Evolutionary conservation across 1,140 invertebrate genomes (phyloP), one percentile per base, ranked within the genome.

Genomic region (Zophobas atratus): DNA sequence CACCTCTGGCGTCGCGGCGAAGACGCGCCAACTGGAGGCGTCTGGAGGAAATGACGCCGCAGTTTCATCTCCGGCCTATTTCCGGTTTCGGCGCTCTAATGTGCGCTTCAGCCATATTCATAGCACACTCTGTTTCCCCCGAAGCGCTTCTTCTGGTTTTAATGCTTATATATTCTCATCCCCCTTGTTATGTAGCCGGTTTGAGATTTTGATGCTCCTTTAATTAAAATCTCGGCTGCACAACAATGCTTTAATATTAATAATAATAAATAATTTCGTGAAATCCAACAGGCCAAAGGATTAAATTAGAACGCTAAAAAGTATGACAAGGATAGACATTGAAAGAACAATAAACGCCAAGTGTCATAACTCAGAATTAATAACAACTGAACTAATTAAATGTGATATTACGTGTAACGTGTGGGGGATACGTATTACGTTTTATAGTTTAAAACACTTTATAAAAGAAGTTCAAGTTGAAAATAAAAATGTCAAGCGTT

Each of bases 61-160:
- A 86, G 85, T 86, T 86, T 86, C 86, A 86, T 86, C 86, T 86
- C 86, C 86, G 86, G 86, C 84, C 83, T 83, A 86, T 86, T 86
- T 86, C 86, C 86, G 84, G 80, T 84, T 80, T 77, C 77, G 81
- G 77, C 80, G 83, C 81, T 83, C 84, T 85, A 84, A 84, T 84
- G 82, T 83, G 82, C 84, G 72, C 72, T 77, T 72, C 51, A 76
- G 75, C 75, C 75, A 76, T 76, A 70, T 76, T 76, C 75, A 76
- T 76, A 76, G 72, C 70, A 72, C 70, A 72, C 70, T 53, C 70
- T 72, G 70, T 75, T 75, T 75, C 55, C 72, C 72, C 53, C 48
- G 72, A 56, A 73, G 71, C 70, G 70, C 51, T 72, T 72, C 70
- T 72, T 72, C 70, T 72, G 71, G 53, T 74, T 74, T 74, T 74